These are phyloP conservation scores for Hydractinia echinata DNA, from an alignment of 30 jellyfish, hydroid and myxozoan genomes.

Conservation along the genomic window DNA sequence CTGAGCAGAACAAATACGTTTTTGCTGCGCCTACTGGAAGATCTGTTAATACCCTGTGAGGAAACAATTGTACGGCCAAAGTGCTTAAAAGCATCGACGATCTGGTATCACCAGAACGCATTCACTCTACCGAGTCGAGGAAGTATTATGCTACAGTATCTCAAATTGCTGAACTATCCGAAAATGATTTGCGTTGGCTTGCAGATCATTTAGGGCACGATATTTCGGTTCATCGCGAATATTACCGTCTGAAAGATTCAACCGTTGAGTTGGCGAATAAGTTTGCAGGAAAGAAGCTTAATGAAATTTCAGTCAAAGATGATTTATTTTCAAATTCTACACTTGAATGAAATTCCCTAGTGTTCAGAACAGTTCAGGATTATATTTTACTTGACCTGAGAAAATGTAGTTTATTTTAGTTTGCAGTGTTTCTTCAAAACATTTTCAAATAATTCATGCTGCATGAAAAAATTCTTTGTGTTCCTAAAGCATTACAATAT, in stretches of 20 bases:
- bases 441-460: too few relatives aligned
- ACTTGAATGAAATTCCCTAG: too few relatives aligned
- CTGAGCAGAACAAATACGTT: too few relatives aligned
- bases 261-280: conserved; percentile 54
- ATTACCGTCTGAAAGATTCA: conserved; percentile 46
- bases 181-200: conserved; percentile 3
- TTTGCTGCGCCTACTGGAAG: conserved; percentile 50
- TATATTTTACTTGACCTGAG: too few relatives aligned
- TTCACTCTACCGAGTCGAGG: conserved; percentile 33
- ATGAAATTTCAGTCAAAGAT: conserved; percentile 36
- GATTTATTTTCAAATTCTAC: too few relatives aligned
- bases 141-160: conserved; percentile 1
- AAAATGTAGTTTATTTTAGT: too few relatives aligned
- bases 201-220: too few relatives aligned
- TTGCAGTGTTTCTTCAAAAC: too few relatives aligned
- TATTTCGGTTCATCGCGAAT: conserved; percentile 54
- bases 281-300: conserved; percentile 36
- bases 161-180: neutral
- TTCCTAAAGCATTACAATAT: too few relatives aligned
- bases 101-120: conserved; percentile 30
- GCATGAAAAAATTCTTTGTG: too few relatives aligned
- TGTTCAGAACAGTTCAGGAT: too few relatives aligned
- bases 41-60: conserved; percentile 34
- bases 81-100: conserved; percentile 19
- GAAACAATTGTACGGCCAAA: conserved; percentile 41